These are phyloP conservation scores for Probosciger aterrimus DNA, from an alignment of 2,113 vertebrate genomes.

Conservation along the genomic window DNA sequence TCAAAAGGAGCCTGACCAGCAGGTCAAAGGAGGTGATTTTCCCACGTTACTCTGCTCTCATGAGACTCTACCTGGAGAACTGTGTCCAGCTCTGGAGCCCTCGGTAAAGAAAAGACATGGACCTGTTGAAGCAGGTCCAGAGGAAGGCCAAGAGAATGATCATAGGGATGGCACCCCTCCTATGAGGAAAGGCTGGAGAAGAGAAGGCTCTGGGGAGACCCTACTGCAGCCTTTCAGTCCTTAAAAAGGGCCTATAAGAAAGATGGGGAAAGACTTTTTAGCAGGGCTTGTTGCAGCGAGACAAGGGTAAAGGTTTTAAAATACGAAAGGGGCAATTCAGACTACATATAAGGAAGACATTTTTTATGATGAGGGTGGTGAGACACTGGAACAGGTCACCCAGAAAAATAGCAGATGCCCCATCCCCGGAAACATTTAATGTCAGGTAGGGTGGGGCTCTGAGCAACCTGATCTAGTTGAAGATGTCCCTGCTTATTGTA, in stretches of 20 bases:
- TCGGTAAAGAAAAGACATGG: background rate
- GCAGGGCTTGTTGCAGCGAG: background rate
- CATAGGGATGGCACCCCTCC: background rate
- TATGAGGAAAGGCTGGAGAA: background rate
- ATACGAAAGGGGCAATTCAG: background rate
- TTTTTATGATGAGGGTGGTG: background rate
- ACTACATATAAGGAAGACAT: background rate
- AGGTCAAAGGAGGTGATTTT: background rate
- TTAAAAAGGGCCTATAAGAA: background rate
- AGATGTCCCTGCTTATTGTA: background rate
- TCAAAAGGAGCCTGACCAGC: background rate
- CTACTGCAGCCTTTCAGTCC: background rate
- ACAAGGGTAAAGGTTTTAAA: background rate
- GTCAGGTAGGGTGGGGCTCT: background rate
- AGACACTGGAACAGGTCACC: background rate
- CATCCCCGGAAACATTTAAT: background rate
- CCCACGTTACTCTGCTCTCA: background rate
- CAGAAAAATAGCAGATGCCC: background rate
- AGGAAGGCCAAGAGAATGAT: fast-evolving
- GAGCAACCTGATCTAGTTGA: background rate
- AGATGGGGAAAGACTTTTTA: background rate
- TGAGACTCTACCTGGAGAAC: background rate
- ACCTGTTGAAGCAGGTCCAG: fast-evolving
- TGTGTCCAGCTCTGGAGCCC: background rate
- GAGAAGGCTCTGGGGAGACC: background rate